Percentiles rank a stretch among this genome's conserved stretches.
Conservation (phyloP, 2,113 vertebrate genomes). For the Synodontis membranacea region DNA sequence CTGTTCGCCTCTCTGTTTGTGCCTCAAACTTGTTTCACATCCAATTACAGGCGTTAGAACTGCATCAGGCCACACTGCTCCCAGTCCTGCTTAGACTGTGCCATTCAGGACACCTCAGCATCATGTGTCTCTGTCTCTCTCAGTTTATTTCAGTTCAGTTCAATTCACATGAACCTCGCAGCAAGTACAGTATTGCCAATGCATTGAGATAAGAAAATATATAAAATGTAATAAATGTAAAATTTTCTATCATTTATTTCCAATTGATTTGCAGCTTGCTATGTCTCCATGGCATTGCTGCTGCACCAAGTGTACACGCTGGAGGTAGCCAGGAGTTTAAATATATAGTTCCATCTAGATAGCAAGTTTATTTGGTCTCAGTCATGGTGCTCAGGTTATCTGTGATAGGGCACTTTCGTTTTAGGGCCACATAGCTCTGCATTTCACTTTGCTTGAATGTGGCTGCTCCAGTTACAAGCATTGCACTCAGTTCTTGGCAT, state of each 20-base stretch:
- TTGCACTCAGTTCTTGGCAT: background rate
- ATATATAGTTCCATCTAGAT: background rate
- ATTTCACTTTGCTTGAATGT: background rate
- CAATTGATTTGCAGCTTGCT: background rate
- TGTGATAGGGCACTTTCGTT: background rate
- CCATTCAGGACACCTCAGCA: background rate
- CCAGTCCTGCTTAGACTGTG: constrained; percentile 22
- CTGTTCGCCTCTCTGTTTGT: constrained; percentile 43
- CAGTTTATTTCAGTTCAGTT: background rate
- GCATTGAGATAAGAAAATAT: background rate
- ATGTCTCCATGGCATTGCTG: background rate
- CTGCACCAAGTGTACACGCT: no score
- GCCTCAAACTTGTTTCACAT: constrained; percentile 50
- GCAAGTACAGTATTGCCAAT: background rate
- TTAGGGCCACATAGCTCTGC: background rate
- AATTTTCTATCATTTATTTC: background rate
- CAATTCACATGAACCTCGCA: background rate
- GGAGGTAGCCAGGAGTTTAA: background rate
- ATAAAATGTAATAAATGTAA: background rate
- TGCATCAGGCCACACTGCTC: constrained; percentile 32
- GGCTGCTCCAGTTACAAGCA: background rate
- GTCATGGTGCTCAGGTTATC: background rate
- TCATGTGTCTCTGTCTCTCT: background rate
- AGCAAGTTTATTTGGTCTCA: background rate
- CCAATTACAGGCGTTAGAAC: constrained; percentile 47